A percentile compares a stretch with the other conserved stretches of the same genome.
phyloP scores from a whole-genome alignment of 1,140 invertebrate species.

The Lasaia peninsularis region DNA sequence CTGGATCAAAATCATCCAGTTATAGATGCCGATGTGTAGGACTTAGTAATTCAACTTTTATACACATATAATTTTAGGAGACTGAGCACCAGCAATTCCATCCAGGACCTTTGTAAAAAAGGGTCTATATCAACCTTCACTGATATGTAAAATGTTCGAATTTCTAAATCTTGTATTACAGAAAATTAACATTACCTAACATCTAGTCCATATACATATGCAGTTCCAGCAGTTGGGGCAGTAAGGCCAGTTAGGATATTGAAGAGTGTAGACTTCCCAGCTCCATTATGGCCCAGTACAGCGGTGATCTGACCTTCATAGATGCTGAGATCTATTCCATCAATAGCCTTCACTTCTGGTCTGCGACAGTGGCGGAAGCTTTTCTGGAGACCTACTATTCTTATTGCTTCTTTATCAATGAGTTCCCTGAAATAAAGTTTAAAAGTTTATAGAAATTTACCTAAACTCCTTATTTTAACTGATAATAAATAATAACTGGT shows the following conservation, averaged over 20 bases:
- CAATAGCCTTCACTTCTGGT: conserved; percentile 78
- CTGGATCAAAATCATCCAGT: too few relatives aligned
- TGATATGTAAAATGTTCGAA: too few relatives aligned
- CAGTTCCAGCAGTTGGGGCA: conserved; percentile 84
- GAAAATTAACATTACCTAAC: conserved; percentile 71
- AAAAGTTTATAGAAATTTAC: conserved; percentile 13
- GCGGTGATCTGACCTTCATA: conserved; percentile 91
- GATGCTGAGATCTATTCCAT: conserved; percentile 84
- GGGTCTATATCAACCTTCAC: too few relatives aligned
- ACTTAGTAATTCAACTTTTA: too few relatives aligned
- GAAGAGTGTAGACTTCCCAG: conserved; percentile 91
- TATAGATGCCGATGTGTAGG: too few relatives aligned
- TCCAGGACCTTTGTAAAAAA: too few relatives aligned
- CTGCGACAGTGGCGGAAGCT: conserved; percentile 79
- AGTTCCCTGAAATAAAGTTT: conserved; percentile 75
- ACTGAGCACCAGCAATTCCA: too few relatives aligned
- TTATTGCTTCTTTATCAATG: conserved; percentile 85
- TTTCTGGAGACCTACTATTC: conserved; percentile 86
- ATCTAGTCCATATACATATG: conserved; percentile 87
- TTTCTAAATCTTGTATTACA: too few relatives aligned
- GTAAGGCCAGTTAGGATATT: conserved; percentile 92
- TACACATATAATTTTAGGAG: too few relatives aligned
- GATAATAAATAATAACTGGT: conserved; percentile 7
- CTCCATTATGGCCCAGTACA: conserved; percentile 93
- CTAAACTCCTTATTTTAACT: too few relatives aligned